phyloP scores from a whole-genome alignment of 1,140 invertebrate species.

The Nebria ingens region DNA sequence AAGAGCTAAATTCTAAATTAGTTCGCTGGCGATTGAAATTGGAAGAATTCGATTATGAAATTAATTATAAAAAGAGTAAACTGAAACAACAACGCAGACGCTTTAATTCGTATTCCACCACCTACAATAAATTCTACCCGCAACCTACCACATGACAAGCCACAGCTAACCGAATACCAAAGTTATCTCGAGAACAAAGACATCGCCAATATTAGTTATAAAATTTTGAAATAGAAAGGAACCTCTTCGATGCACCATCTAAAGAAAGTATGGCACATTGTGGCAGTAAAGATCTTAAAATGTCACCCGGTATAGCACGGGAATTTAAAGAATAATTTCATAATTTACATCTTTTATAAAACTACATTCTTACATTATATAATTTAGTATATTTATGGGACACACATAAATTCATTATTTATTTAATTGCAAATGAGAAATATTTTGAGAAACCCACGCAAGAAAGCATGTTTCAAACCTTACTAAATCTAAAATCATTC shows the following conservation, averaged over 20 bases:
- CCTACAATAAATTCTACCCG: background rate
- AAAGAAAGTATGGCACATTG: too few relatives aligned
- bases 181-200: too few relatives aligned
- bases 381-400: background rate
- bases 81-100: background rate
- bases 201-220: background rate
- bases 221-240: background rate
- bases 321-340: background rate
- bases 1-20: constrained; percentile 27
- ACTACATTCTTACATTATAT: background rate
- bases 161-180: background rate
- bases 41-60: constrained; percentile 27
- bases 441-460: background rate
- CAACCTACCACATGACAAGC: background rate
- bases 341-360: background rate
- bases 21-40: constrained; percentile 27
- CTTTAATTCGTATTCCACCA: background rate
- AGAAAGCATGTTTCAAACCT: background rate
- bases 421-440: background rate
- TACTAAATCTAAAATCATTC: background rate
- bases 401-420: background rate
- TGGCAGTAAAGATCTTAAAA: background rate
- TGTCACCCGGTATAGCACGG: background rate
- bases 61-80: constrained; percentile 17
- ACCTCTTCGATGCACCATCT: background rate